phyloP scores from a whole-genome alignment of 2,797 vertebrate species.

The Lacerta viridis region DNA sequence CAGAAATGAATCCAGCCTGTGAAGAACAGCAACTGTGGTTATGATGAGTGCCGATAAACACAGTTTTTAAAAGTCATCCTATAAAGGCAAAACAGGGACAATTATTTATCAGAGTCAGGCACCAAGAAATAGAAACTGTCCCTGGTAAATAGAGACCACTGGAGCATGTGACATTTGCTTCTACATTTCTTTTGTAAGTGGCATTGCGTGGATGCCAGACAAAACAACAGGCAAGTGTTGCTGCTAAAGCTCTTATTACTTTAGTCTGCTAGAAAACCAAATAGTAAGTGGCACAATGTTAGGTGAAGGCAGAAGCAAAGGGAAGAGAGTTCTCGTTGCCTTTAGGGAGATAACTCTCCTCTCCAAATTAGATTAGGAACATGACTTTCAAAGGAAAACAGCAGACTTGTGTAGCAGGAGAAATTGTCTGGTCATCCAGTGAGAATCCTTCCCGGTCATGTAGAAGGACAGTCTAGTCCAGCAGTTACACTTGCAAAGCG shows the following conservation, averaged over 20 bases:
- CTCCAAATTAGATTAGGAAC: slow-evolving; percentile 28
- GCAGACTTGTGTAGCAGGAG: neutral
- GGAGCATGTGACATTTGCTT: neutral
- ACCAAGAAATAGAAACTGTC: neutral
- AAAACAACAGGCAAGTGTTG: slow-evolving; percentile 45
- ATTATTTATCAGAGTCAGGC: neutral
- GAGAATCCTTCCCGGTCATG: slow-evolving; percentile 37
- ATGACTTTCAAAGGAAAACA: slow-evolving; percentile 19
- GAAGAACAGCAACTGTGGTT: neutral
- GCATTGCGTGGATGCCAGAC: slow-evolving; percentile 17
- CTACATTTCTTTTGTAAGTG: slow-evolving; percentile 39
- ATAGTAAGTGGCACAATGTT: slow-evolving; percentile 36
- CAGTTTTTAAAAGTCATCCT: neutral
- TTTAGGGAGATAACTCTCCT: slow-evolving; percentile 4
- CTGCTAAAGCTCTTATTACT: slow-evolving; percentile 42
- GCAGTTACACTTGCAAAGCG: slow-evolving; percentile 47
- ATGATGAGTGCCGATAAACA: neutral
- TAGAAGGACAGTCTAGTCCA: slow-evolving; percentile 51
- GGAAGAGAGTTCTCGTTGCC: neutral
- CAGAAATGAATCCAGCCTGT: neutral
- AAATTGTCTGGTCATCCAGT: neutral
- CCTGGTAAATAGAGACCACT: neutral
- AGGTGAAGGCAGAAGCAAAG: slow-evolving; percentile 39
- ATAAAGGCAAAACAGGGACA: neutral
- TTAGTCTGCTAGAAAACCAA: slow-evolving; percentile 45